These are phyloP conservation scores for Anarhynchus alexandrinus DNA, from an alignment of 2,113 vertebrate genomes.

Conservation along the genomic window DNA sequence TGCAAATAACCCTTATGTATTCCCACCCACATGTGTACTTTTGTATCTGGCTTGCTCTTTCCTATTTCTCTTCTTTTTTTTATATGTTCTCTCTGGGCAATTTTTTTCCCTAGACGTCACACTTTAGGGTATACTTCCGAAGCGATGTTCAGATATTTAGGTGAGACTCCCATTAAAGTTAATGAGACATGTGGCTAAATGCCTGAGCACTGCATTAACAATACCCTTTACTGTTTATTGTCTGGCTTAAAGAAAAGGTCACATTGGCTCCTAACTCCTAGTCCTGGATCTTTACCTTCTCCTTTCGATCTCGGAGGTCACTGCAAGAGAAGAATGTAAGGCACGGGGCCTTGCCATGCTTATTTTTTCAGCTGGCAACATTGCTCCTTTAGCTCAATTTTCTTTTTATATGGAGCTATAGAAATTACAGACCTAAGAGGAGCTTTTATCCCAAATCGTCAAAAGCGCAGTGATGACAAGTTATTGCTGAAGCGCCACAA, in stretches of 20 bases:
- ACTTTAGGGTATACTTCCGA: not conserved
- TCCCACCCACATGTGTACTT: not conserved
- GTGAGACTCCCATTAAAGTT: constrained; percentile 61
- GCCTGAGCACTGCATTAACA: constrained; percentile 20
- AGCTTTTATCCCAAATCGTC: not conserved
- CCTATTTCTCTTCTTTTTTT: not conserved
- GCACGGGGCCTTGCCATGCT: not conserved
- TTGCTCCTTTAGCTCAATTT: not conserved
- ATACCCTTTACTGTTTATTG: constrained; percentile 44
- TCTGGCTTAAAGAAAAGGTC: constrained; percentile 50
- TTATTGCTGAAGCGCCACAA: not conserved
- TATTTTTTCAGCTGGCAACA: not conserved
- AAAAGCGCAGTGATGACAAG: not conserved
- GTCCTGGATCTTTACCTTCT: not conserved
- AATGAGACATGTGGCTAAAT: constrained; percentile 64
- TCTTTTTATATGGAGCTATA: not conserved
- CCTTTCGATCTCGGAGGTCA: not conserved
- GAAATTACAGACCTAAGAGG: not conserved
- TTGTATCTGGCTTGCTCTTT: not conserved
- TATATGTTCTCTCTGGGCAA: not conserved
- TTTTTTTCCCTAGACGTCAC: not conserved
- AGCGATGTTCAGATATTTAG: constrained; percentile 26
- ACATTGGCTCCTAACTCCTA: constrained; percentile 11
- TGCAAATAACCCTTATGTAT: not conserved
- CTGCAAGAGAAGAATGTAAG: not conserved